Base-by-base conservation (phyloP, 1,140 invertebrate species). In the Campoletis sonorensis region DNA sequence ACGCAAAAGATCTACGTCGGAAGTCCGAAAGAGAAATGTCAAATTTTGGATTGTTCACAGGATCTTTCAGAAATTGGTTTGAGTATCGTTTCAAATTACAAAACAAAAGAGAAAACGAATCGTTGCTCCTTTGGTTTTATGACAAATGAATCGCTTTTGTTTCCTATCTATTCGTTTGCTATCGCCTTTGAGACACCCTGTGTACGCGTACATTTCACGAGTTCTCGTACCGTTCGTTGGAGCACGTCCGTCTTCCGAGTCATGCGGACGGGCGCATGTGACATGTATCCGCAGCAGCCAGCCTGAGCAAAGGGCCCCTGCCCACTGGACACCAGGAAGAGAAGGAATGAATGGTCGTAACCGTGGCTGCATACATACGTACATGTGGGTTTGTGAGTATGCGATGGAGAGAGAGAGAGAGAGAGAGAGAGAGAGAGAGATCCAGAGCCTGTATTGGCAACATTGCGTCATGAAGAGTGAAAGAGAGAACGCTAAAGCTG, bases 271-370 rank as follows among this genome's bases (percentile, higher is more conserved):
- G 72, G 23, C 72, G 21, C 72, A 54, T 49, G 72, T 75, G 72
- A 75, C 72, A 49, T 75, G 49, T 75, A 75, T 75, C 72, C 72
- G 72, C 49, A 54, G 49, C 72, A 54, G 40, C 72, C 70, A 72
- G 18, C 45, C 23, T 10, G 37, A 51, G 72, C 26, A 33, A 33
- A 70, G 30, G 67, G 67, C 13, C 23, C 67, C 67, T 70, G 21
- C 61, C 4, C 61, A 64, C 72, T 75, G 72, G 45, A 54, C 72
- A 75, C 72, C 72, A 75, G 72, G 72, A 75, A 75, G 72, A 54
- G 70, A 1, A 21, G 45, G 72, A 75, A 75, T 75, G 72, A 75
- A 75, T 75, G 72, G 72, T 75, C 67, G 67, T 64, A 64, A 64
- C 61, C 61, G 23, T 15, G 61, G 61, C 61, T 64, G 21, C n/a